Base-by-base conservation (phyloP, 1,140 invertebrate genomes). In the Aphis craccivora region DNA sequence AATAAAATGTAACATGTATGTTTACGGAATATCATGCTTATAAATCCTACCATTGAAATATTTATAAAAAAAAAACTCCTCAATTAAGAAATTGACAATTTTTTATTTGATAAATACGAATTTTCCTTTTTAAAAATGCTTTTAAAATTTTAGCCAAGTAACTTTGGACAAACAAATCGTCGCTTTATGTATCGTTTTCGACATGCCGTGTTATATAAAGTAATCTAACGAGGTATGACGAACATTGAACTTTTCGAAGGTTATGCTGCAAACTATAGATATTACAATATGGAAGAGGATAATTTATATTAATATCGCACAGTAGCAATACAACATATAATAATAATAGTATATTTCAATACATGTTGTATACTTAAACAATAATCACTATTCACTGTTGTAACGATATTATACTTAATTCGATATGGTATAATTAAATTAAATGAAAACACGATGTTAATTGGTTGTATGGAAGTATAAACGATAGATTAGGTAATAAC, bases 181-280 rank as follows among this genome's bases (percentile, higher is more conserved):
- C 48, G 40, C 51, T 89, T 40, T 40, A 40, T 40, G n/a, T 89
- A 89, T 89, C 30, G 35, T 89, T 89, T 89, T 89, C 35, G 51
- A 89, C 35, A 55, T 55, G 48, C 88, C 55, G 35, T 53, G 35
- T 89, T 89, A 89, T 89, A 89, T 40, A 55, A 51, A 89, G 51
- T 25, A 89, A 89, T 55, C 35, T 53, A 89, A 53, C 51, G 51
- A 55, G 51, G 22, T 55, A 53, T 55, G 43, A 89, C 88, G 88
- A 53, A 89, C 88, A 35, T 89, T 55, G 88, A 55, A 89, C 88
- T 53, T 89, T 89, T 4, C 88, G 88, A 89, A 89, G 51, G 88
- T 89, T 89, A 53, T 53, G 51, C 86, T 22, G 43, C 30, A 9
- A 18, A 40, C 37, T 40, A 40, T 53, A 53, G 45, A 53, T 53